Evolutionary conservation across 2,888 invertebrate genomes (phyloP).

Genomic region (Rhogogaster chlorosoma): DNA sequence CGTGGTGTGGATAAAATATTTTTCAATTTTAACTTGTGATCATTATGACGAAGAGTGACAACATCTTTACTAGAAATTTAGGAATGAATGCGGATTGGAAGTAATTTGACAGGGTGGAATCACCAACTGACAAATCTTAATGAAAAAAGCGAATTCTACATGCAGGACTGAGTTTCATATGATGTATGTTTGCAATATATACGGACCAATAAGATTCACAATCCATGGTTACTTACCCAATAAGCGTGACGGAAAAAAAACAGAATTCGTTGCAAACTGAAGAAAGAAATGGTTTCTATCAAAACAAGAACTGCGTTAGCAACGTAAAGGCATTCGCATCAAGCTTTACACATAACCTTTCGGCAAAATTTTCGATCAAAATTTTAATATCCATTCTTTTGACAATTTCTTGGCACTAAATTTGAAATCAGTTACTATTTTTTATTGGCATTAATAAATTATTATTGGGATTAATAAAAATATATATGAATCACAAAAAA

Average conservation of each 20-base stretch:
- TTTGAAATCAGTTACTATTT: background rate
- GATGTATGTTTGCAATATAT: background rate
- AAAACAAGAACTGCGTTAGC: conserved; percentile 8
- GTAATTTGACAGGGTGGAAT: background rate
- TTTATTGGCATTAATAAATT: too few relatives aligned
- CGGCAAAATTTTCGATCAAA: background rate
- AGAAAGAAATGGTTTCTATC: background rate
- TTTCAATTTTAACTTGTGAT: conserved; percentile 3
- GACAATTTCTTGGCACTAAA: background rate
- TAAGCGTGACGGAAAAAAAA: background rate
- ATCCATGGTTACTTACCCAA: background rate
- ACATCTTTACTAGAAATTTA: conserved; percentile 17
- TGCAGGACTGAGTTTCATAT: background rate
- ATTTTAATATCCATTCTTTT: background rate
- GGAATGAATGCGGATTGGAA: background rate
- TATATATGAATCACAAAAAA: background rate
- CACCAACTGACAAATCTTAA: conserved; percentile 7
- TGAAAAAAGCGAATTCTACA: background rate
- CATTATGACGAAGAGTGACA: background rate
- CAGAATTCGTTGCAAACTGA: background rate
- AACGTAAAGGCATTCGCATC: background rate
- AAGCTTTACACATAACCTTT: conserved; percentile 19
- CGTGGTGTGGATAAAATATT: background rate
- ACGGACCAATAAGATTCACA: background rate
- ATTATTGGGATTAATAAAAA: background rate